These are phyloP conservation scores for Gambusia affinis DNA, from an alignment of 2,113 vertebrate genomes.

Conservation along the genomic window DNA sequence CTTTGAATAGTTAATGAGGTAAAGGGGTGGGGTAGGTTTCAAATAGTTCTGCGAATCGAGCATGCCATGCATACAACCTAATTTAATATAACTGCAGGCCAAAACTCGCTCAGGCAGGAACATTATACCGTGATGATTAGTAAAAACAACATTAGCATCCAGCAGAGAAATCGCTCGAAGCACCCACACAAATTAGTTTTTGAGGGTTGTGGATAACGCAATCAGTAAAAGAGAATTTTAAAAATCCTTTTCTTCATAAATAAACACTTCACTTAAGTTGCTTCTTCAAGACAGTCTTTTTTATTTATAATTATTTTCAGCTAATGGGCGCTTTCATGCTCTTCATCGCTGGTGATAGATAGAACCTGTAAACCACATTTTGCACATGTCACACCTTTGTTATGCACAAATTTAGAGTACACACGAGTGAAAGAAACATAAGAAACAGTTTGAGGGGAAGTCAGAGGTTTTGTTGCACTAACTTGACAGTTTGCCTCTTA, in stretches of 20 bases:
- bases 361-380: background rate
- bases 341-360: background rate
- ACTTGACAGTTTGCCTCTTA: slow-evolving; percentile 10
- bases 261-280: slow-evolving; percentile 21
- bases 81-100: slow-evolving; percentile 74
- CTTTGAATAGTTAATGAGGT: slow-evolving; percentile 75
- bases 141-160: slow-evolving; percentile 71
- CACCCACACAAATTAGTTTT: slow-evolving; percentile 56
- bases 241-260: slow-evolving; percentile 34
- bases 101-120: slow-evolving; percentile 63
- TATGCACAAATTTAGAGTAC: slow-evolving; percentile 5
- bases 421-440: background rate
- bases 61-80: slow-evolving; percentile 66
- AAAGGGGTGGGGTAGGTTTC: slow-evolving; percentile 50
- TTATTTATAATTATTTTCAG: slow-evolving; percentile 18
- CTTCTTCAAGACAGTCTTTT: slow-evolving; percentile 18
- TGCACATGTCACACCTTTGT: background rate
- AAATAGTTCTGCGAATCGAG: slow-evolving; percentile 55
- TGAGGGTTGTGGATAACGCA: slow-evolving; percentile 38
- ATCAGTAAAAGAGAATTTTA: slow-evolving; percentile 48
- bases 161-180: slow-evolving; percentile 56
- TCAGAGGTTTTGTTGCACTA: slow-evolving; percentile 7
- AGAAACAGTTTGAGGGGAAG: slow-evolving; percentile 4
- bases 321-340: slow-evolving; percentile 1
- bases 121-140: slow-evolving; percentile 69